A percentile compares a stretch with the other conserved stretches of the same genome.
These are phyloP conservation scores for Podotricha telesiphe DNA, from an alignment of 2,888 invertebrate genomes.

Conservation along the genomic window DNA sequence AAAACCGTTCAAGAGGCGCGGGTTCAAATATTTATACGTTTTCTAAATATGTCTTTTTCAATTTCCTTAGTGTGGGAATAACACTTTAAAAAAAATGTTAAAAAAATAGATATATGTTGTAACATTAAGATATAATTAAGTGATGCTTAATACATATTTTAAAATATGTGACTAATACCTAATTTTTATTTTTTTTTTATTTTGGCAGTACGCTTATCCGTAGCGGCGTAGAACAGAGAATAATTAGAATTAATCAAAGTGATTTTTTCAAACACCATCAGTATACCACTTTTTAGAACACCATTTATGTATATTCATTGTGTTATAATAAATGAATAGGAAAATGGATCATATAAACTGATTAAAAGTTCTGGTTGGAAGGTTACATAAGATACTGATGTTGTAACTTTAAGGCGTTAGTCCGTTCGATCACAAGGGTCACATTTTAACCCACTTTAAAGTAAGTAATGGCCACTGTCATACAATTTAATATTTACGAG, in stretches of 20 bases:
- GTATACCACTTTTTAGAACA: background rate
- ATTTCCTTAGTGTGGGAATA: too few species aligned
- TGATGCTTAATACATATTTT: too few species aligned
- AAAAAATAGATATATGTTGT: too few species aligned
- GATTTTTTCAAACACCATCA: background rate
- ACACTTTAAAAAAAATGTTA: too few species aligned
- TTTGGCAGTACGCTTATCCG: too few species aligned
- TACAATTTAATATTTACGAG: background rate
- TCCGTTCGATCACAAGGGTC: conserved; percentile 1
- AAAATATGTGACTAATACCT: too few species aligned
- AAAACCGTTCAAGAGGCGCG: too few species aligned
- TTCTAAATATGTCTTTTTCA: too few species aligned
- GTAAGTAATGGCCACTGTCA: background rate
- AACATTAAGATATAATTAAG: too few species aligned
- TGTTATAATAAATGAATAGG: background rate
- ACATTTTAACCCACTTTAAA: background rate
- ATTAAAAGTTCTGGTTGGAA: background rate
- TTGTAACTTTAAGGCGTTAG: background rate
- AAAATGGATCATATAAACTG: background rate
- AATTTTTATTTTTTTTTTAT: too few species aligned
- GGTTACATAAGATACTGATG: background rate
- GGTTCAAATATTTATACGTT: too few species aligned
- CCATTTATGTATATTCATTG: background rate
- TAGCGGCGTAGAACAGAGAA: too few species aligned
- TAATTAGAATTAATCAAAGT: background rate